Base-by-base conservation (phyloP, 2,113 vertebrate species). In the Nothocercus nigrocapillus region DNA sequence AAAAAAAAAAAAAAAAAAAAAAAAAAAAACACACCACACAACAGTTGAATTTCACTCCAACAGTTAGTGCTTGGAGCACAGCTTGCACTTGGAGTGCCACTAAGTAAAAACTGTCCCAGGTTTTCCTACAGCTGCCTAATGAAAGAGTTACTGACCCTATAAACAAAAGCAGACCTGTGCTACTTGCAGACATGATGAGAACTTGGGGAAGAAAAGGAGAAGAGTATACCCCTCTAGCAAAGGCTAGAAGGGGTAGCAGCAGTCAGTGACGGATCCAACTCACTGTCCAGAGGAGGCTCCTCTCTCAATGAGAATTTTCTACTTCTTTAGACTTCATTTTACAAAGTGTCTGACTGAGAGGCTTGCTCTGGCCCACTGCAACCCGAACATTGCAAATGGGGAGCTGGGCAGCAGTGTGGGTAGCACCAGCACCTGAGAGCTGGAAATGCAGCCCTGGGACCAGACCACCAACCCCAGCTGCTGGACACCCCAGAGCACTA, bases 161-260 rank as follows among this genome's bases (percentile, higher is more conserved):
- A 88, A 66, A 84, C 30, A 63, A 78, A 81, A 87, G 81, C 62
- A 89, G 74, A 82, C 79, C 49, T 82, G 54, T 54, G 72, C 44
- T 67, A 5, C 84, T 78, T 47, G n/a, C 67, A 93, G 64, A 38
- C 42, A 75, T 66, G 17, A 84, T 53, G 87, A 44, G 24, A 88
- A 49, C 0, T 27, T 34, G 68, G 40, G 34, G 22, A 3, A 16
- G 40, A 87, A 79, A 80, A 38, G 22, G 85, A 20, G 58, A 70
- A 54, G 79, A 53, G 4, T 75, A 69, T n/a, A n/a, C n/a, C n/a
- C n/a, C n/a, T n/a, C n/a, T n/a, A 90, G 63, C 85, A 90, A 95
- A 51, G 9, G 27, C 38, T 44, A 85, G 76, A 83, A 88, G 74
- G 47, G 44, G 73, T 73, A 93, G 32, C 47, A 76, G 9, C 25